A percentile compares a stretch with the other conserved stretches of the same genome.
Evolutionary conservation across 2,888 invertebrate genomes (phyloP).

Genomic region (Choristoneura rosaceana): DNA sequence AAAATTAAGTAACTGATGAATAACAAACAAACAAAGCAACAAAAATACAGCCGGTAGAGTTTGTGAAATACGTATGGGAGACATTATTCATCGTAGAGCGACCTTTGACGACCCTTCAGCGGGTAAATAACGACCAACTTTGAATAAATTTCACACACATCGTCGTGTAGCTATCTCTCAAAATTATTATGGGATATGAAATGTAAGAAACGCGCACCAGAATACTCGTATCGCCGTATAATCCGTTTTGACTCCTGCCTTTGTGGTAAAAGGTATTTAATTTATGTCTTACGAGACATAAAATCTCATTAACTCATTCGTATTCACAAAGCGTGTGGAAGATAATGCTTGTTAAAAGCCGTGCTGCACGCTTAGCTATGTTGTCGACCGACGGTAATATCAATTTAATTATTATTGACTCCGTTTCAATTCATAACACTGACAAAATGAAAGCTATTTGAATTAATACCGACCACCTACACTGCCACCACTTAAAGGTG

Average conservation of each 20-base stretch:
- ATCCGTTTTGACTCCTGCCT: slow-evolving; percentile 33
- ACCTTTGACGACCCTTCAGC: slow-evolving; percentile 49
- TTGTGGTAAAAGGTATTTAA: slow-evolving; percentile 31
- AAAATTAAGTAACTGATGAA: slow-evolving; percentile 28
- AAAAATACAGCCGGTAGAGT: slow-evolving; percentile 27
- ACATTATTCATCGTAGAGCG: slow-evolving; percentile 42
- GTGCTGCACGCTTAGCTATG: slow-evolving; percentile 1
- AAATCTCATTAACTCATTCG: slow-evolving; percentile 32
- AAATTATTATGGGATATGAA: slow-evolving; percentile 30
- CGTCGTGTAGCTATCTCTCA: slow-evolving; percentile 26
- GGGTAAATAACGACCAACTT: slow-evolving; percentile 55
- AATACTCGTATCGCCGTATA: slow-evolving; percentile 34
- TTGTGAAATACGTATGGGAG: slow-evolving; percentile 11
- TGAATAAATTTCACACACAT: slow-evolving; percentile 62
- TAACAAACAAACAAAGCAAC: slow-evolving; percentile 19
- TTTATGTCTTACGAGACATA: slow-evolving; percentile 19
- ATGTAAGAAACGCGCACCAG: slow-evolving; percentile 21
- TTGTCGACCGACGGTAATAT: slow-evolving; percentile 1
- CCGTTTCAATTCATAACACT: slow-evolving; percentile 12
- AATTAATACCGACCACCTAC: slow-evolving; percentile 32
- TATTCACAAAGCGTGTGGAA: slow-evolving; percentile 14
- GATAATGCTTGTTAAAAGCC: slow-evolving; percentile 16
- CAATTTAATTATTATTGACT: slow-evolving; percentile 14
- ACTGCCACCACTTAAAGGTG: slow-evolving; percentile 14
- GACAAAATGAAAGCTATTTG: slow-evolving; percentile 30